These are phyloP conservation scores for Sinocyclocheilus anshuiensis DNA, from an alignment of 2,113 vertebrate genomes.

Conservation along the genomic window DNA sequence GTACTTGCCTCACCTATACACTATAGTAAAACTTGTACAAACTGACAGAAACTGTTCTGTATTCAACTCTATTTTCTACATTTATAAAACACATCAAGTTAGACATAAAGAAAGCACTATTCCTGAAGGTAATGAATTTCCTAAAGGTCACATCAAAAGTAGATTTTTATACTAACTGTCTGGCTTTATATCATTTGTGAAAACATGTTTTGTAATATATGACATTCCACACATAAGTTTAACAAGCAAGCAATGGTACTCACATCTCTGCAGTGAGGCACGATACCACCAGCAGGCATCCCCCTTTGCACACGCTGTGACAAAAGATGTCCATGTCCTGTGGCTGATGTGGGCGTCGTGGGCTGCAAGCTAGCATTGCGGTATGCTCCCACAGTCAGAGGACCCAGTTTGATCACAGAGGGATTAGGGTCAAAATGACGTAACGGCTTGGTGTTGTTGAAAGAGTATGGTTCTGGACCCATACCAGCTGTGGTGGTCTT, in stretches of 20 bases:
- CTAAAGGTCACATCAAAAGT: background rate
- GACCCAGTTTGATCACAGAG: constrained; percentile 59
- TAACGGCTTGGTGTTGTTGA: constrained; percentile 85
- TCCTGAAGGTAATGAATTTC: background rate
- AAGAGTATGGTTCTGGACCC: constrained; percentile 78
- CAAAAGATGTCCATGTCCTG: constrained; percentile 74
- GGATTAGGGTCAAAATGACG: constrained; percentile 83
- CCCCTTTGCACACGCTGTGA: constrained; percentile 79
- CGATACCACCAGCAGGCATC: constrained; percentile 71
- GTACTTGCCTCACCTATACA: too few relatives aligned
- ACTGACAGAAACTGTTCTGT: too few relatives aligned
- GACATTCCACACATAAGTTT: background rate
- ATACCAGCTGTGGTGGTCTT: constrained; percentile 65
- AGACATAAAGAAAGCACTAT: background rate
- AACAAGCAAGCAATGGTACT: constrained; percentile 56
- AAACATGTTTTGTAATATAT: too few relatives aligned
- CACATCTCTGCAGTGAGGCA: constrained; percentile 80
- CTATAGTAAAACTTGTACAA: too few relatives aligned
- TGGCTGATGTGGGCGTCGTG: constrained; percentile 64
- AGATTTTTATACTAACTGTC: too few relatives aligned
- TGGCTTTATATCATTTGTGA: too few relatives aligned
- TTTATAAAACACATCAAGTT: background rate
- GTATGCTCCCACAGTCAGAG: constrained; percentile 77
- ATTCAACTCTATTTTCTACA: too few relatives aligned
- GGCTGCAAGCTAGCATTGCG: constrained; percentile 77